A percentile compares a stretch with the other conserved stretches of the same genome.
phyloP scores from a whole-genome alignment of 1,140 invertebrate genomes.

The Brachionus rotundiformis region DNA sequence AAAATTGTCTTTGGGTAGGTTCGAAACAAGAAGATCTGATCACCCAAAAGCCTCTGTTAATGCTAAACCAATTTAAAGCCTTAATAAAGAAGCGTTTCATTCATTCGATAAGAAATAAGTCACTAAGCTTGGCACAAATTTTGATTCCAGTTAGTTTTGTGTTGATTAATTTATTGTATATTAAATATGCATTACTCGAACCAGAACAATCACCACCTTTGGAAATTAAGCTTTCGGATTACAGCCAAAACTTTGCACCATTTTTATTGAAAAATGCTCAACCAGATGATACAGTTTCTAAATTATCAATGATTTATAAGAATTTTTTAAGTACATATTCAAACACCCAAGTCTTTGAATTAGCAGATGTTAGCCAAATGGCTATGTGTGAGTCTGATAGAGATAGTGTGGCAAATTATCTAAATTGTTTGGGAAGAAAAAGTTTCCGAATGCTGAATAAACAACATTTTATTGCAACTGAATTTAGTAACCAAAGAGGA shows the following conservation, averaged over 20 bases:
- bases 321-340: slow-evolving; percentile 39
- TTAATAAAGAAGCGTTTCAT: slow-evolving; percentile 64
- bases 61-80: slow-evolving; percentile 59
- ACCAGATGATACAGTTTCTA: neutral
- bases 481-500: neutral
- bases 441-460: slow-evolving; percentile 25
- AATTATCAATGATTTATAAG: neutral
- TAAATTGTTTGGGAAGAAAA: slow-evolving; percentile 27
- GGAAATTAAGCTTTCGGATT: slow-evolving; percentile 56
- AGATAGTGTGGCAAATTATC: slow-evolving; percentile 9
- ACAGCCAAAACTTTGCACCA: slow-evolving; percentile 56
- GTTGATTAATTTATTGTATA: slow-evolving; percentile 40
- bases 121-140: slow-evolving; percentile 59
- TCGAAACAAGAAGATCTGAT: slow-evolving; percentile 25
- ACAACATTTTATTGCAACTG: slow-evolving; percentile 23
- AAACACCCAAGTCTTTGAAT: slow-evolving; percentile 38
- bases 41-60: neutral
- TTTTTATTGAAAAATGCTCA: slow-evolving; percentile 52
- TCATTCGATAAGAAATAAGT: slow-evolving; percentile 62
- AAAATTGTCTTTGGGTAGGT: neutral
- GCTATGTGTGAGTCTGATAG: neutral
- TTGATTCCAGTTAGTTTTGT: slow-evolving; percentile 62
- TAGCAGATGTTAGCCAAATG: neutral
- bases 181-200: slow-evolving; percentile 60
- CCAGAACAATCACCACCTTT: slow-evolving; percentile 58